Base-by-base conservation (phyloP, 2,797 vertebrate genomes). In the Eidolon dupreanum region DNA sequence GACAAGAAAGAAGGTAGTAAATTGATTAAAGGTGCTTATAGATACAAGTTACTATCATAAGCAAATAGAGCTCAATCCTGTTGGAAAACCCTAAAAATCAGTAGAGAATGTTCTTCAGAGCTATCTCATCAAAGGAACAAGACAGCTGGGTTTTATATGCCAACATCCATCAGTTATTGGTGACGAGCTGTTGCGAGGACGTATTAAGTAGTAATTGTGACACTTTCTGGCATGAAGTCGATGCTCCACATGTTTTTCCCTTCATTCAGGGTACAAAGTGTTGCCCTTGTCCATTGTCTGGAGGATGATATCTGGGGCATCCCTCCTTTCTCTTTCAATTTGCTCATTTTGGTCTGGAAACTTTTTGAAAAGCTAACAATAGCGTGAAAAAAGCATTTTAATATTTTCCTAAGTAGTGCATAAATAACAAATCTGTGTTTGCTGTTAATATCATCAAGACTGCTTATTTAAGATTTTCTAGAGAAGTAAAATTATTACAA, bases 301-400 rank as follows among this genome's bases (percentile, higher is more conserved):
- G 2, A 63, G 19, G 26, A 13, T 55, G 15, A 43, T 55, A 49
- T 70, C 31, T 38, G 1, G 3, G 38, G 16, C 11, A 16, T 43
- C 7, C 1, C 17, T 55, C 10, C 4, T 33, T 33, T 53, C 2
- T 70, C 49, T 41, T 74, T 74, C 11, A 68, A 75, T 36, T 88
- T 82, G 8, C 11, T 61, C 33, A 41, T 33, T 20, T 71, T 85
- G 19, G 16, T 8, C 20, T 53, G 5, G 3, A 51, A 46, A 43
- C 13, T 91, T 55, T 6, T 28, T 94, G 19, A 63, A 63, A 82
- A 55, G 20, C 53, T 68, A 49, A 65, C 66, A 85, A 90, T 75
- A 6, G 41, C 22, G 51, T 65, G 28, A 19, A 81, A 73, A 6
- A 31, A 5, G 1, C 5, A 53, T 68, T 88, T 59, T 13, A 51